Evolutionary conservation across 1,140 invertebrate species (phyloP).

Genomic region (Zaprionus ghesquierei): DNA sequence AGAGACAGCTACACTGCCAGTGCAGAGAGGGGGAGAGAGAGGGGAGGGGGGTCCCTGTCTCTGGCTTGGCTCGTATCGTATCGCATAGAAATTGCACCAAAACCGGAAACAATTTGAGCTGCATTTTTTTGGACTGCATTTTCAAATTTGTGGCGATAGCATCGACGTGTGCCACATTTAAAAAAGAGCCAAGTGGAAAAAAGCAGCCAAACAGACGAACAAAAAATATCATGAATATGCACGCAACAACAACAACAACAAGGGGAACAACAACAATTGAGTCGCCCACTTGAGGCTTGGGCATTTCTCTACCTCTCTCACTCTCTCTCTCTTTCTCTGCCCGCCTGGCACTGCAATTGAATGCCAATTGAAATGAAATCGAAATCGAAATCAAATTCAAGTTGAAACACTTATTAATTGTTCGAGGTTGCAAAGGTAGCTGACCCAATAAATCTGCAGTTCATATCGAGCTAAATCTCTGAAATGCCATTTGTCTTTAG

Average conservation of each 20-base stretch:
- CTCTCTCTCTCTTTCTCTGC: too few relatives aligned
- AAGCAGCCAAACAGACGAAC: constrained; percentile 12
- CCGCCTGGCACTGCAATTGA: constrained; percentile 64
- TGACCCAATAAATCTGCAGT: constrained; percentile 28
- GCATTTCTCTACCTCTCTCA: too few relatives aligned
- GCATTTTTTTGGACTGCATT: constrained; percentile 61
- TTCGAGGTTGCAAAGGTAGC: constrained; percentile 11
- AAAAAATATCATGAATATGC: constrained; percentile 56
- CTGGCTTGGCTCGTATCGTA: not conserved
- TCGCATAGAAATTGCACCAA: constrained; percentile 47
- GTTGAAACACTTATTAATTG: not conserved
- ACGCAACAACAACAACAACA: constrained; percentile 25
- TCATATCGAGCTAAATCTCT: not conserved
- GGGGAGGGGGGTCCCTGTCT: not conserved
- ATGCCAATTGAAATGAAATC: constrained; percentile 66
- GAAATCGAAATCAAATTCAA: constrained; percentile 40
- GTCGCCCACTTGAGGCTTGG: constrained; percentile 39
- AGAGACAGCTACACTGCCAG: not conserved
- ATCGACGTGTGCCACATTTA: constrained; percentile 69
- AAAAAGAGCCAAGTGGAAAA: constrained; percentile 59
- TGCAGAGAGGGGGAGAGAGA: not conserved
- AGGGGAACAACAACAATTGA: not conserved
- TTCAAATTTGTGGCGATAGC: constrained; percentile 62
- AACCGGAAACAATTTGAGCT: constrained; percentile 68
- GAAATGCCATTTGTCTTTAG: constrained; percentile 17